Base-by-base conservation (phyloP, 2,797 vertebrate species). In the Peromyscus aztecus region DNA sequence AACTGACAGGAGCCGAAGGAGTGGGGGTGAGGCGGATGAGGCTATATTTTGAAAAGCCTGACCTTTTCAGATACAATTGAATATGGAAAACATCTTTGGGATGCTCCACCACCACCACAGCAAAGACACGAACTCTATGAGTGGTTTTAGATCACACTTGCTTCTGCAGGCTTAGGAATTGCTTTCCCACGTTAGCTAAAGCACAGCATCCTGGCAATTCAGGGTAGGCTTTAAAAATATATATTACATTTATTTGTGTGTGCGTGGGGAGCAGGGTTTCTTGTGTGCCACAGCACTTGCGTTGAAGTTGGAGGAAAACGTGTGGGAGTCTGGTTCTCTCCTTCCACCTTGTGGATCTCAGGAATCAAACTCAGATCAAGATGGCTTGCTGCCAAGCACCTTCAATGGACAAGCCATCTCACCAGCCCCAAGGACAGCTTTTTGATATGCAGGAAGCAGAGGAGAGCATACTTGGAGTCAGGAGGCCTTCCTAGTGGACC, bases 61-160 rank as follows among this genome's bases (percentile, higher is more conserved):
- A 85, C 55, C 87, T 97, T 96, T 97, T 76, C 90, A 95, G 90
- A 77, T 91, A 78, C 76, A 65, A 67, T 93, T 93, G 81, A 97
- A 87, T 91, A 83, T 52, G 27, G 27, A 59, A 93, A 95, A 78
- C 69, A 90, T 85, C 71, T 97, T 92, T 77, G 34, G 63, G 59
- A 59, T 95, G 63, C 63, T 73, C 84, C 13, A 40, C 82, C 81
- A 52, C 49, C 63, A 49, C 80, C 40, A 16, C 73, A 88, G 78
- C 61, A 88, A 90, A 94, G 37, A 24, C 75, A 90, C 61, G 71
- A 49, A 57, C 52, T 91, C 61, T 80, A 0, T 57, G 34, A 65
- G 40, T 78, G 52, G 37, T 76, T 91, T 84, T 71, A 65, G 86
- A 69, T 95, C 87, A 84, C 63, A 76, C 49, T 94, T 96, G 29